These are phyloP conservation scores for Gymnosoma rotundatum DNA, from an alignment of 2,888 invertebrate genomes.

Conservation along the genomic window DNA sequence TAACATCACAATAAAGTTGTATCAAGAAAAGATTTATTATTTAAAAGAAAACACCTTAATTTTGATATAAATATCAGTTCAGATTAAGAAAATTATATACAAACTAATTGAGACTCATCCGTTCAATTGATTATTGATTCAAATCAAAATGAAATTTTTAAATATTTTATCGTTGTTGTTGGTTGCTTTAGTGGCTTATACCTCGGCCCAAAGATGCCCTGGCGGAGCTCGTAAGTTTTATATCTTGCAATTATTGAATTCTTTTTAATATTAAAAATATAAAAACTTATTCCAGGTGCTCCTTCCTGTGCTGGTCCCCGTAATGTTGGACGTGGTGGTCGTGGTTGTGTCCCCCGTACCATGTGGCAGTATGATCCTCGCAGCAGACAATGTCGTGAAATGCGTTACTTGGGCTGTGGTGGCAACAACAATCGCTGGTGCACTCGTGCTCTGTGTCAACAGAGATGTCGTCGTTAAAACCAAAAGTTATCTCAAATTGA, in stretches of 20 bases:
- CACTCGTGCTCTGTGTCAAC: conserved; percentile 26
- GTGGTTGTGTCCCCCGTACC: neutral
- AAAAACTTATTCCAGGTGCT: neutral
- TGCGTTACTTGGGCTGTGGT: conserved; percentile 55
- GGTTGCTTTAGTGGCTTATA: conserved; percentile 20
- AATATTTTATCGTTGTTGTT: conserved; percentile 15
- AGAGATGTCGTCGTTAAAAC: conserved; percentile 38
- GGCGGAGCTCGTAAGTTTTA: neutral
- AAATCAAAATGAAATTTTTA: conserved; percentile 1
- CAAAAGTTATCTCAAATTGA: no score
- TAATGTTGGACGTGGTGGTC: conserved; percentile 27
- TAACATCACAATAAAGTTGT: no score
- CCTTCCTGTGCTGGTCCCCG: conserved; percentile 17
- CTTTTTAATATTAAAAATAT: neutral
- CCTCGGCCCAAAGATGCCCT: conserved; percentile 17
- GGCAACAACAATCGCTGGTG: conserved; percentile 67
- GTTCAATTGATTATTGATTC: neutral
- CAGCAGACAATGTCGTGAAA: conserved; percentile 24
- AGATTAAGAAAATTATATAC: no score
- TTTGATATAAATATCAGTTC: no score
- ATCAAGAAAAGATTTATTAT: no score
- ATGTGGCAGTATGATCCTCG: conserved; percentile 60
- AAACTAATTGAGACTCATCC: neutral
- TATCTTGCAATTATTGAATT: neutral
- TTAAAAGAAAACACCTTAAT: no score